Percentiles rank a stretch among this genome's conserved stretches.
These are phyloP conservation scores for Scopus umbretta DNA, from an alignment of 2,113 vertebrate species.

Conservation along the genomic window DNA sequence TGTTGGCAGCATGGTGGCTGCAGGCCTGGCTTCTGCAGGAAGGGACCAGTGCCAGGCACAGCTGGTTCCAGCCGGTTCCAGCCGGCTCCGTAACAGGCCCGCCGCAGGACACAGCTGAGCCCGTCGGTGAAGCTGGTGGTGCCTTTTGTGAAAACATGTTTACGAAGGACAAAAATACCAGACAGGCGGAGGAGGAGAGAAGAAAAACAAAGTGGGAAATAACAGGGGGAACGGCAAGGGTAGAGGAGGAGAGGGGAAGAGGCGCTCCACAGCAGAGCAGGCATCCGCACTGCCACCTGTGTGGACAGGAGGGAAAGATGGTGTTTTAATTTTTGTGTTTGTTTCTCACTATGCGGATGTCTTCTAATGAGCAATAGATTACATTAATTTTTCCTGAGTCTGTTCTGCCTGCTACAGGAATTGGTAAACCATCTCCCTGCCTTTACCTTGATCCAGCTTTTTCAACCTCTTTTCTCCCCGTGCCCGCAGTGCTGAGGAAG, in stretches of 20 bases:
- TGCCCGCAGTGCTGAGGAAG: neutral
- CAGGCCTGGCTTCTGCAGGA: neutral
- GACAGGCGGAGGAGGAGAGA: neutral
- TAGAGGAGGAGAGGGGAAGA: neutral
- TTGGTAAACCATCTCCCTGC: neutral
- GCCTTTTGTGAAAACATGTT: neutral
- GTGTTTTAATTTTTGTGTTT: neutral
- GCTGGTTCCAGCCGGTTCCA: neutral
- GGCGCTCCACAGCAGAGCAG: neutral
- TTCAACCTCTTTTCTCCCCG: fast-evolving
- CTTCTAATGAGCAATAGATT: neutral
- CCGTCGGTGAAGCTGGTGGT: neutral
- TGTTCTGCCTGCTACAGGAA: neutral
- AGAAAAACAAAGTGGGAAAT: neutral
- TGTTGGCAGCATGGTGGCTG: neutral
- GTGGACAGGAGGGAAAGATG: neutral
- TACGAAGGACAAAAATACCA: neutral
- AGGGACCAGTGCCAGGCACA: neutral
- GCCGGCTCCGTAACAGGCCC: neutral
- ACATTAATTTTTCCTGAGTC: neutral
- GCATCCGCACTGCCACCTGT: neutral
- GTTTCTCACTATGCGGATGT: neutral
- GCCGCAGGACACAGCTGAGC: neutral
- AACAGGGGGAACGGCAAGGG: neutral
- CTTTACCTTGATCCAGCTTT: neutral